phyloP scores from a whole-genome alignment of 1,140 invertebrate genomes.

The Bombus superbus region DNA sequence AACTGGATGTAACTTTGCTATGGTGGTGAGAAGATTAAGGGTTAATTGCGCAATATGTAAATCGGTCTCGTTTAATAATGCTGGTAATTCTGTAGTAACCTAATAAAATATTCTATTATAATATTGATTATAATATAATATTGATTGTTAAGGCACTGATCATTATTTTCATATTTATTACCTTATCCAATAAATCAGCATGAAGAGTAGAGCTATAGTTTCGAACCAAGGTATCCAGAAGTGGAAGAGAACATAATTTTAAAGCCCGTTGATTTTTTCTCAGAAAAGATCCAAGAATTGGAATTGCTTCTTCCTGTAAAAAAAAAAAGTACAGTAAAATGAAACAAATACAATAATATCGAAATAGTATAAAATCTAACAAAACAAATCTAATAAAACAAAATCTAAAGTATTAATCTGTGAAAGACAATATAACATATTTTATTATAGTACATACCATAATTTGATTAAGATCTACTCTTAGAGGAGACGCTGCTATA shows the following conservation, averaged over 20 bases:
- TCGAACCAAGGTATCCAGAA: slow-evolving; percentile 95
- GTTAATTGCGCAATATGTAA: slow-evolving; percentile 97
- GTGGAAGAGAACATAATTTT: slow-evolving; percentile 94
- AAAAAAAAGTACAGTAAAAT: slow-evolving; percentile 22
- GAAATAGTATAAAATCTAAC: not conserved
- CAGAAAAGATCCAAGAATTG: slow-evolving; percentile 96
- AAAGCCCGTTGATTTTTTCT: slow-evolving; percentile 98
- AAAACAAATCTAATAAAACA: not conserved
- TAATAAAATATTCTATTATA: slow-evolving; percentile 47
- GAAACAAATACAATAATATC: slow-evolving; percentile 7
- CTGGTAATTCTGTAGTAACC: slow-evolving; percentile 92
- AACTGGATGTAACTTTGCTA: slow-evolving; percentile 87
- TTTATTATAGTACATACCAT: slow-evolving; percentile 83
- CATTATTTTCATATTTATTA: slow-evolving; percentile 65
- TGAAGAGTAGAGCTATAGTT: slow-evolving; percentile 91
- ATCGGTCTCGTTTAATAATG: slow-evolving; percentile 96
- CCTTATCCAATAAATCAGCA: slow-evolving; percentile 89
- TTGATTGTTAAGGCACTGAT: not conserved
- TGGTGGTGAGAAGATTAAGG: slow-evolving; percentile 89
- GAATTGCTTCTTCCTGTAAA: slow-evolving; percentile 91
- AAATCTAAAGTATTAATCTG: not conserved
- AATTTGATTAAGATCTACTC: slow-evolving; percentile 93
- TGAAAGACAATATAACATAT: not conserved
- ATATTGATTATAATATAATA: not conserved
- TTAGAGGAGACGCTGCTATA: slow-evolving; percentile 94